Conservation (phyloP, 2,113 vertebrate genomes). For the Strix uralensis region DNA sequence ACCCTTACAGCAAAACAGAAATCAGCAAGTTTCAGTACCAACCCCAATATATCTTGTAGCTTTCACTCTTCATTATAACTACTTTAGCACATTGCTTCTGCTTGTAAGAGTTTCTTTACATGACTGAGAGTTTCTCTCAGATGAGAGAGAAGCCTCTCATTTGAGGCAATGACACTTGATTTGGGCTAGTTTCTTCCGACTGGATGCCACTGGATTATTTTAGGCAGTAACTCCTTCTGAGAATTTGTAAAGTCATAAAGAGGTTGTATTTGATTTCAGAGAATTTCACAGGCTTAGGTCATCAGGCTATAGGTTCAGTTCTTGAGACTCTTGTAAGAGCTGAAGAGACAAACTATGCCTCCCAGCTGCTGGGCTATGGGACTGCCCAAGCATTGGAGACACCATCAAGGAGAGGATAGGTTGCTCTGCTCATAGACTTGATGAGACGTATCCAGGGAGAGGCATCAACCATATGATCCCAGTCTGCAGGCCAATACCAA, state of each 20-base stretch:
- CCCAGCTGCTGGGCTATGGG: background rate
- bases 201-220: background rate
- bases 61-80: background rate
- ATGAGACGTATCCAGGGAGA: background rate
- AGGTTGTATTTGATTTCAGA: background rate
- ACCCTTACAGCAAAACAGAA: background rate
- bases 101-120: background rate
- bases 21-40: background rate
- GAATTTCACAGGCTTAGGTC: background rate
- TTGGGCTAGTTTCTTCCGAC: background rate
- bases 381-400: background rate
- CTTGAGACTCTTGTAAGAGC: background rate
- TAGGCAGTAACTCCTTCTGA: background rate
- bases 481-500: background rate
- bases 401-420: background rate
- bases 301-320: background rate
- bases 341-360: background rate
- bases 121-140: background rate
- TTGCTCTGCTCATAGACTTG: background rate
- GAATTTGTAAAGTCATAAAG: background rate
- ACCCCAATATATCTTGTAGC: background rate
- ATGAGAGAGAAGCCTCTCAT: background rate
- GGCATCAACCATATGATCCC: background rate
- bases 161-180: background rate
- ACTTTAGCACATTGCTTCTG: background rate